Evolutionary conservation across 2,113 vertebrate genomes (phyloP).

Genomic region (Neogale vison): DNA sequence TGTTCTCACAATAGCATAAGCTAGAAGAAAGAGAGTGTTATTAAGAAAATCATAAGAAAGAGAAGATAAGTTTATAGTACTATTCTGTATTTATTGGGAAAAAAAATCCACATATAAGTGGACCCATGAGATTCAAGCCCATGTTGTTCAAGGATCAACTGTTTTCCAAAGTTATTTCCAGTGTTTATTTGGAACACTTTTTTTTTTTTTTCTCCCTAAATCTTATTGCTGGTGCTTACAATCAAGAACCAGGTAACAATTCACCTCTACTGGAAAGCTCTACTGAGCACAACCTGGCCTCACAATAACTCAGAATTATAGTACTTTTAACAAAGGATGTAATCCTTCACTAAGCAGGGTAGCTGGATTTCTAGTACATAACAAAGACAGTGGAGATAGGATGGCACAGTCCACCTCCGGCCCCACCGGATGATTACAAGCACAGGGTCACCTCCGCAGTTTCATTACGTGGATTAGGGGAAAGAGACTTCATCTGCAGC

Average conservation of each 20-base stretch:
- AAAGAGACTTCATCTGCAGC: slow-evolving; percentile 11
- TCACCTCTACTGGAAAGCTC: neutral
- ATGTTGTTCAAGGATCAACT: neutral
- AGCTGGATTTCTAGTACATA: neutral
- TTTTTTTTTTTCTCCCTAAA: neutral
- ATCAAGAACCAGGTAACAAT: neutral
- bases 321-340: slow-evolving; percentile 6
- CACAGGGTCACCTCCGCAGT: neutral
- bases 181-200: neutral
- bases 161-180: neutral
- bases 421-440: neutral
- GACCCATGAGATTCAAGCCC: neutral
- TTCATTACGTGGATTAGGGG: slow-evolving; percentile 41
- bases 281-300: neutral
- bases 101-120: neutral
- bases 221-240: neutral
- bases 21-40: neutral
- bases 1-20: neutral
- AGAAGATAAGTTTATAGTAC: neutral
- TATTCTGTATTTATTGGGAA: neutral
- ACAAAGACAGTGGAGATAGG: neutral
- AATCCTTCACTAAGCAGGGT: neutral
- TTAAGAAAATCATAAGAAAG: neutral
- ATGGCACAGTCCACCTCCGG: neutral
- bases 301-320: neutral